A percentile compares a stretch with the other conserved stretches of the same genome.
Conservation (phyloP, 2,888 invertebrate species). For the Rutpela maculata region DNA sequence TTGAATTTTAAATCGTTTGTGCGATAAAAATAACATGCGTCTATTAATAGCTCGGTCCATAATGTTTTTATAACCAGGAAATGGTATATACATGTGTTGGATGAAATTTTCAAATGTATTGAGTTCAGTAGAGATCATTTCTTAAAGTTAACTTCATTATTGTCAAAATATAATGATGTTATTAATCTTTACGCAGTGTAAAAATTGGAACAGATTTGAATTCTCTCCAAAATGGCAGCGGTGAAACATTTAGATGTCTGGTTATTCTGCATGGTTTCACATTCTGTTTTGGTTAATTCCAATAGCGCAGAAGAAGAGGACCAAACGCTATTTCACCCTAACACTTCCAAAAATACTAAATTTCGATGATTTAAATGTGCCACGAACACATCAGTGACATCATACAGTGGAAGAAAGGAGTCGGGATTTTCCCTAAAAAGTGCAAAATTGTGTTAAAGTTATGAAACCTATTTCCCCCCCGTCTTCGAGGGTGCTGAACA, state of each 20-base stretch:
- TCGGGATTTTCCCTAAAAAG: too few species aligned
- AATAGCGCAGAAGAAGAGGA: too few species aligned
- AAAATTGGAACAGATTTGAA: background rate
- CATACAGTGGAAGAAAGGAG: too few species aligned
- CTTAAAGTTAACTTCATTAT: background rate
- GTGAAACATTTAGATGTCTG: background rate
- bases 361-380: too few species aligned
- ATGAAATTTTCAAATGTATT: background rate
- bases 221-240: background rate
- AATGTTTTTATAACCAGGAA: constrained; percentile 8
- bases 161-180: background rate
- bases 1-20: constrained; percentile 25
- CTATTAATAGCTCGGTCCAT: constrained; percentile 22
- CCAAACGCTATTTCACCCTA: too few species aligned
- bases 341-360: too few species aligned
- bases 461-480: too few species aligned
- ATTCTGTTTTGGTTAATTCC: too few species aligned
- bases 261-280: too few species aligned
- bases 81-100: background rate
- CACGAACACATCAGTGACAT: too few species aligned
- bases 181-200: background rate
- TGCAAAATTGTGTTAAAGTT: too few species aligned
- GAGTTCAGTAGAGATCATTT: background rate
- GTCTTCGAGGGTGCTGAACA: too few species aligned
- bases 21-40: constrained; percentile 15